Conservation (phyloP, 2,797 vertebrate genomes). For the Brotula barbata region DNA sequence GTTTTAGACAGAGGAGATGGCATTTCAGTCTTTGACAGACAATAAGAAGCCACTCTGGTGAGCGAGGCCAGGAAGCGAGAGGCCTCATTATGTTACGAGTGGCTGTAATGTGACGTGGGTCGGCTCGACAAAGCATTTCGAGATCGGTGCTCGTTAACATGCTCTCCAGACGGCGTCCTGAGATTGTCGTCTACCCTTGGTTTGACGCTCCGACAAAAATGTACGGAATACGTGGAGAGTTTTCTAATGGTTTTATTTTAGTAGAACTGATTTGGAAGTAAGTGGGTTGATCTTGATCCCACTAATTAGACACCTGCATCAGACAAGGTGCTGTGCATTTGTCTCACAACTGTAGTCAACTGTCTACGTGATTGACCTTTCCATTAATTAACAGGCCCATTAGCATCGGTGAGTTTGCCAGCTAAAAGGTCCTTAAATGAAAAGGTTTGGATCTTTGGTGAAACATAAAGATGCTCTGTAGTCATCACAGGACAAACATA, state of each 20-base stretch:
- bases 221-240: too few relatives aligned
- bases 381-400: slow-evolving; percentile 51
- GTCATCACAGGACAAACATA: slow-evolving; percentile 29
- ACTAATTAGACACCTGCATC: slow-evolving; percentile 48
- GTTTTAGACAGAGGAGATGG: slow-evolving; percentile 40
- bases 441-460: slow-evolving; percentile 30
- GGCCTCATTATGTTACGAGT: slow-evolving; percentile 50
- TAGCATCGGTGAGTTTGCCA: slow-evolving; percentile 39
- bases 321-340: slow-evolving; percentile 43
- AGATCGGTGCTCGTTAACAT: slow-evolving; percentile 30
- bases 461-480: slow-evolving; percentile 2
- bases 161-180: too few relatives aligned
- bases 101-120: slow-evolving; percentile 38
- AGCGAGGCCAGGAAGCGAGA: slow-evolving; percentile 43
- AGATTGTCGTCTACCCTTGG: too few relatives aligned
- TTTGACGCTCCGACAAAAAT: too few relatives aligned
- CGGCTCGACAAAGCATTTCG: slow-evolving; percentile 20
- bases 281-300: slow-evolving; percentile 21
- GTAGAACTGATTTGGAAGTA: too few relatives aligned
- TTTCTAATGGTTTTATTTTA: too few relatives aligned
- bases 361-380: slow-evolving; percentile 52
- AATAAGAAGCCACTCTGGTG: slow-evolving; percentile 41
- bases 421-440: slow-evolving; percentile 47
- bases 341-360: slow-evolving; percentile 39
- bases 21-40: slow-evolving; percentile 54